A percentile compares a stretch with the other conserved stretches of the same genome.
Conservation (phyloP, 2,113 vertebrate species). For the Macquaria australasica region DNA sequence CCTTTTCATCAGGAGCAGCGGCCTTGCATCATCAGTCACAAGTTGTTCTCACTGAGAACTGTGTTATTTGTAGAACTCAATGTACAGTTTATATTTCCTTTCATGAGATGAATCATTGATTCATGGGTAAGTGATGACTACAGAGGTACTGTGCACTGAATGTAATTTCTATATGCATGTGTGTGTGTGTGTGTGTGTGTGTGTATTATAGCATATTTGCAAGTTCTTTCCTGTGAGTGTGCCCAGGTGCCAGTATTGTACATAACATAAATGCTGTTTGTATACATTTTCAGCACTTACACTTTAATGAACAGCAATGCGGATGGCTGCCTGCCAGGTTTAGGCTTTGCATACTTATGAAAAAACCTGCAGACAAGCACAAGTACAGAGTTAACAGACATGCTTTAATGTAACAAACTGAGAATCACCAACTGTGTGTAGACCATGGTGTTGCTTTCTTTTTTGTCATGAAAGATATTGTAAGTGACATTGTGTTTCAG, state of each 20-base stretch:
- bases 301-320: not conserved
- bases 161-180: not conserved
- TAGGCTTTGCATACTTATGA: too few species aligned
- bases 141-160: not conserved
- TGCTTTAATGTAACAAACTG: not conserved
- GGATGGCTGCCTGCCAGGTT: not conserved
- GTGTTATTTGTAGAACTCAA: constrained; percentile 31
- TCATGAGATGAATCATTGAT: constrained; percentile 35
- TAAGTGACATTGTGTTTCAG: too few species aligned
- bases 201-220: not conserved
- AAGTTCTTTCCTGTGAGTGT: not conserved
- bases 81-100: constrained; percentile 24
- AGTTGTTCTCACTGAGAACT: constrained; percentile 27
- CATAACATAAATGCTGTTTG: not conserved
- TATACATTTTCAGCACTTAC: not conserved
- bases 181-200: not conserved
- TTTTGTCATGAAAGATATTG: too few species aligned
- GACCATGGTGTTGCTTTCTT: too few species aligned
- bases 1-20: constrained; percentile 31
- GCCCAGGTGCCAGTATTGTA: not conserved
- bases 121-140: constrained; percentile 14
- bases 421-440: too few species aligned
- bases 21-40: constrained; percentile 4
- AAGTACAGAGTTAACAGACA: not conserved
- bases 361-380: not conserved